Conservation (phyloP, 2,888 invertebrate genomes). For the Torymus tubicola region DNA sequence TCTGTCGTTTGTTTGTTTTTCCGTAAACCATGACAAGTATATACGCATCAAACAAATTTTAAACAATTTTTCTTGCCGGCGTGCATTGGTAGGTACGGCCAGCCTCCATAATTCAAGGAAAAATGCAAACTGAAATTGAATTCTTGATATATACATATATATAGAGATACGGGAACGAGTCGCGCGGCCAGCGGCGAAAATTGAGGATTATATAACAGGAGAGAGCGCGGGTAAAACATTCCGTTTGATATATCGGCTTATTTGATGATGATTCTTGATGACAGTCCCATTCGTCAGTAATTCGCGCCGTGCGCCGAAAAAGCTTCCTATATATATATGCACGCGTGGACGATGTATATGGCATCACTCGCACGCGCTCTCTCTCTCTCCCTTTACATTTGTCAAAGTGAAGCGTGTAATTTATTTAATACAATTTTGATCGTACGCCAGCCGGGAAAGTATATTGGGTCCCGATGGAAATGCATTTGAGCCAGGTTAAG, state of each 20-base stretch:
- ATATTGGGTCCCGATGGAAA: background rate
- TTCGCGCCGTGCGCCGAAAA: conserved; percentile 4
- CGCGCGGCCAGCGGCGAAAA: background rate
- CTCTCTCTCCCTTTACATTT: conserved; percentile 14
- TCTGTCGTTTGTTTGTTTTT: no score
- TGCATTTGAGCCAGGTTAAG: no score
- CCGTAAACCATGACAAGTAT: no score
- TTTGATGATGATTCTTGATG: conserved; percentile 48
- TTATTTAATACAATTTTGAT: conserved; percentile 11
- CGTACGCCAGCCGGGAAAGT: background rate
- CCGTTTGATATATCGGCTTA: conserved; percentile 50
- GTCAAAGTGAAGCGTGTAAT: conserved; percentile 21
- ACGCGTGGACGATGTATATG: no score
- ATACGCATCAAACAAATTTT: no score
- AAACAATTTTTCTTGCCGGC: no score
- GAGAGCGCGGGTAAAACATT: conserved; percentile 32
- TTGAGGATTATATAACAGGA: conserved; percentile 17
- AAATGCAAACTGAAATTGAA: conserved; percentile 17
- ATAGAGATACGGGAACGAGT: no score
- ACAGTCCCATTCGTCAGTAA: conserved; percentile 41
- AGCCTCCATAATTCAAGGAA: no score
- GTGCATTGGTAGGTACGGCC: no score
- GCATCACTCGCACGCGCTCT: background rate
- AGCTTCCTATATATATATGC: background rate
- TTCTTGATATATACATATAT: background rate